Evolutionary conservation across 2,797 vertebrate species (phyloP), one percentile per base, ranked within the genome.

Genomic region (Antennarius maculatus): DNA sequence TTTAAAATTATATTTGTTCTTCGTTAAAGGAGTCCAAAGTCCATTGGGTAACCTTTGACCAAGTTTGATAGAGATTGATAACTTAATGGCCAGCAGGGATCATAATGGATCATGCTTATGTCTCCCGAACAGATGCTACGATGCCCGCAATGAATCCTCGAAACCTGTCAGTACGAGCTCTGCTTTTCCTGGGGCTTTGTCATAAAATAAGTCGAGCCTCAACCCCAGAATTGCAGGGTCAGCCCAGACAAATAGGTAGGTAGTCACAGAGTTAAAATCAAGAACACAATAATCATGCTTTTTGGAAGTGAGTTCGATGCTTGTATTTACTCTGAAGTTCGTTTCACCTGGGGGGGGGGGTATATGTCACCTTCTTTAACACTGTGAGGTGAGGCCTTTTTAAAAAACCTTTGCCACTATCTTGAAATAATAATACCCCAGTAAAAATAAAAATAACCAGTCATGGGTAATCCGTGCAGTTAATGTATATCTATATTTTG

Each of bases 211-310:
- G 87, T 72, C 62, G 93, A 0, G 90, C 90, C 12, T 93, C 91
- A 2, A 79, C 86, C 4, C 60, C 90, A 14, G 85, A 86, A 53
- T 64, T 86, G 23, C 73, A 61, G 57, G 80, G 83, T 0, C 89
- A 79, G 16, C 93, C 94, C 27, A 90, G 82, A 62, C 94, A 84
- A 67, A 95, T 95, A 6, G 94, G 94, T 93, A 81, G 71, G 80
- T 1, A 13, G 12, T 16, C 39, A 1, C 39, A 39, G 1, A 18
- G 10, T n/a, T 3, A 23, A 16, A 14, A 11, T 23, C 27, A 46
- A 17, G 27, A 52, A 41, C 43, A 45, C 27, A 34, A 1, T 6
- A 6, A 0, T 67, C 23, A 0, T 18, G 5, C 23, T 67, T 6
- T n/a, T 7, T 52, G 1, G 23, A 23, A 23, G 23, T 23, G 23